Evolutionary conservation across 2,888 invertebrate species (phyloP).

Genomic region (Sesia bembeciformis): DNA sequence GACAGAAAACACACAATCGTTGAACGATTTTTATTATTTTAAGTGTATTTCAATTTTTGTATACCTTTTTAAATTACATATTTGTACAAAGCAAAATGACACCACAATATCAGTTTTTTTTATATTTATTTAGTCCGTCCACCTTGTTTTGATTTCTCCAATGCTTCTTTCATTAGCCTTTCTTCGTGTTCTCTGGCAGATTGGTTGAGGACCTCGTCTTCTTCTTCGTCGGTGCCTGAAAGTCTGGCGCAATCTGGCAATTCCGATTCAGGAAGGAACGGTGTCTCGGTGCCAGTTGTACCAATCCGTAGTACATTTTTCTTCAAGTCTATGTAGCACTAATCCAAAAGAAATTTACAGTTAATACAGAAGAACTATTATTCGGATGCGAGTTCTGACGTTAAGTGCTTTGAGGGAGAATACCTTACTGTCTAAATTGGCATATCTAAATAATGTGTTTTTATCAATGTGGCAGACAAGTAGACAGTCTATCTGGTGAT

Average conservation of each 20-base stretch:
- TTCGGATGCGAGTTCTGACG: too few relatives aligned
- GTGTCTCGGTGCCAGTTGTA: conserved; percentile 93
- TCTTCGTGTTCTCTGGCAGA: conserved; percentile 77
- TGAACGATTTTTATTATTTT: conserved; percentile 42
- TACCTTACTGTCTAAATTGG: too few relatives aligned
- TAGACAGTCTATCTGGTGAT: too few relatives aligned
- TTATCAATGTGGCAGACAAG: too few relatives aligned
- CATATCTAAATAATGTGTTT: too few relatives aligned
- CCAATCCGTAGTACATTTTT: conserved; percentile 92
- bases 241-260: conserved; percentile 85
- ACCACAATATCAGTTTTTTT: conserved; percentile 23
- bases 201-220: conserved; percentile 74
- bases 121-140: conserved; percentile 50
- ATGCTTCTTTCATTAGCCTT: conserved; percentile 79
- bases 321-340: conserved; percentile 95
- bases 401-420: too few relatives aligned
- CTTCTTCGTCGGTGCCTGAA: conserved; percentile 79
- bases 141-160: conserved; percentile 80
- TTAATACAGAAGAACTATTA: neutral
- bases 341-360: conserved; percentile 7
- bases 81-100: neutral
- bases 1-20: conserved; percentile 14
- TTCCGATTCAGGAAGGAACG: conserved; percentile 85
- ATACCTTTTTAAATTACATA: conserved; percentile 4
- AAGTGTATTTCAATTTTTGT: conserved; percentile 25